A percentile compares a stretch with the other conserved stretches of the same genome.
Evolutionary conservation across 2,888 invertebrate genomes (phyloP).

Genomic region (Tanypteryx hageni): DNA sequence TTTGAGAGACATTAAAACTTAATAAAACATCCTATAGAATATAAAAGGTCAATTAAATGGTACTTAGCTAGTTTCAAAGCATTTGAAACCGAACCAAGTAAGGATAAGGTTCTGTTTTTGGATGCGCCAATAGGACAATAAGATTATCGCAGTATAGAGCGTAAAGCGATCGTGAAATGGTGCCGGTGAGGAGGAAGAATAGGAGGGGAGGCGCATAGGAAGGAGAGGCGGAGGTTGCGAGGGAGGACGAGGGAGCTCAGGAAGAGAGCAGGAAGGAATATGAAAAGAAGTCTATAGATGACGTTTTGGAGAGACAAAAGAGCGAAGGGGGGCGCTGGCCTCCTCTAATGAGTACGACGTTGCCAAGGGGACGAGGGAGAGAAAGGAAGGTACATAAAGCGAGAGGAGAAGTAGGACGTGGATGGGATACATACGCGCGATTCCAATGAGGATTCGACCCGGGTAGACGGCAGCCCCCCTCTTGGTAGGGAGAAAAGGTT

Average conservation of each 20-base stretch:
- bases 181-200: neutral
- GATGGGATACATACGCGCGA: slow-evolving; percentile 15
- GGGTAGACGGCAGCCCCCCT: neutral
- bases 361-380: neutral
- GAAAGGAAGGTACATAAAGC: neutral
- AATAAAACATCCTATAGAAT: too few species aligned
- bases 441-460: neutral
- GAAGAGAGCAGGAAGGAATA: slow-evolving; percentile 11
- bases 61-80: too few species aligned
- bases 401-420: neutral
- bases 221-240: neutral
- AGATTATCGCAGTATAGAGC: neutral
- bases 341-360: slow-evolving; percentile 31
- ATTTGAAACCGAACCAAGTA: too few species aligned
- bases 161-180: neutral
- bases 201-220: neutral
- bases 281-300: slow-evolving; percentile 15
- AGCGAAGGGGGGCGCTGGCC: neutral
- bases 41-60: too few species aligned
- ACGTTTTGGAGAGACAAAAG: slow-evolving; percentile 13
- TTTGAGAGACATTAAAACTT: too few species aligned
- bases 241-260: neutral
- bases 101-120: too few species aligned
- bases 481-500: neutral
- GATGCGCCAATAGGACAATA: neutral